phyloP scores from a whole-genome alignment of 2,888 invertebrate genomes.

The Tenthredo livida region DNA sequence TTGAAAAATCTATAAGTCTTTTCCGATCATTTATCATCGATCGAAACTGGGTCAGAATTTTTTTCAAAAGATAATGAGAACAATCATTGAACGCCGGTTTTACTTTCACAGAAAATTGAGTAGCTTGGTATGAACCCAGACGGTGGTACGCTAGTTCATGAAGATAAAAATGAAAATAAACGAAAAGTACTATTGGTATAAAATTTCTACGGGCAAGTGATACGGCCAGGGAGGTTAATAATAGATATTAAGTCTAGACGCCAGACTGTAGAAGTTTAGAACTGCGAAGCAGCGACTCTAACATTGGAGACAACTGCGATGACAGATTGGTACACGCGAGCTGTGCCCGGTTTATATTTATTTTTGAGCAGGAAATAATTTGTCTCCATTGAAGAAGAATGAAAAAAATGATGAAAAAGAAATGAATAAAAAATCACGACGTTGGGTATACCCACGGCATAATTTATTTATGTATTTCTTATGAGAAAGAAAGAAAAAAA shows the following conservation, averaged over 20 bases:
- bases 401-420: slow-evolving; percentile 2
- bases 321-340: slow-evolving; percentile 51
- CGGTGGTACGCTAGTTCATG: not conserved
- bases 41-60: slow-evolving; percentile 2
- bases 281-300: slow-evolving; percentile 9
- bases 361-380: slow-evolving; percentile 43
- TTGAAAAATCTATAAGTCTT: not conserved
- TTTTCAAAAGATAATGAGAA: not conserved
- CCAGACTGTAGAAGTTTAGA: slow-evolving; percentile 36
- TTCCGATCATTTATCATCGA: slow-evolving; percentile 9
- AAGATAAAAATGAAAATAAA: not conserved
- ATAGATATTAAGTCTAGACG: slow-evolving; percentile 42
- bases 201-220: slow-evolving; percentile 31
- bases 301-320: slow-evolving; percentile 46
- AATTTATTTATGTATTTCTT: not conserved
- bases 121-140: not conserved
- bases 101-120: not conserved
- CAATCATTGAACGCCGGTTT: not conserved
- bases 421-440: slow-evolving; percentile 4
- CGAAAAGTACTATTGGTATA: slow-evolving; percentile 17
- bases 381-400: slow-evolving; percentile 42
- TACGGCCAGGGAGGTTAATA: slow-evolving; percentile 28
- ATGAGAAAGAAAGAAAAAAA: not conserved
- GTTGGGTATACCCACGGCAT: not conserved
- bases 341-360: slow-evolving; percentile 42